Base-by-base conservation (phyloP, 2,113 vertebrate genomes). In the Rattus rattus region DNA sequence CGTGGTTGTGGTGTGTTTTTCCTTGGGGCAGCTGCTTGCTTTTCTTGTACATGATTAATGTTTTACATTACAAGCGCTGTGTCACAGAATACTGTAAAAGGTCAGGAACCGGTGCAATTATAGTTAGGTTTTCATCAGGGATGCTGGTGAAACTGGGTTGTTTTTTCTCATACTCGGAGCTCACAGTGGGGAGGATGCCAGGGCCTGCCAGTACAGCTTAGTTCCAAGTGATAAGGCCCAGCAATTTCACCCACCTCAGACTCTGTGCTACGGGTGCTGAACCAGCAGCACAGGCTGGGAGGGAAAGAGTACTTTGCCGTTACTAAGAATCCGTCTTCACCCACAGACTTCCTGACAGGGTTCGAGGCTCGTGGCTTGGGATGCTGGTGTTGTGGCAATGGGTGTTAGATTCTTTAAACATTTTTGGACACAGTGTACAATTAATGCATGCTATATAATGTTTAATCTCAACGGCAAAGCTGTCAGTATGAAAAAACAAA, bases 251-350 rank as follows among this genome's bases (percentile, higher is more conserved):
- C 47, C 39, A n/a, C 72, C 3, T 1, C 28, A 72, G 24, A 76
- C 47, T 65, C 59, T 92, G 75, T 28, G 1, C 73, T 49, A 0
- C 36, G 36, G 9, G 5, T 19, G 11, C 91, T 65, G n/a, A 52
- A 43, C 43, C 69, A 36, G 36, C 67, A 92, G 3, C 72, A 13
- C n/a, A 7, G 69, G 69, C 33, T 33, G 7, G 61, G 39, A 87
- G 54, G 65, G 61, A 83, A 17, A 33, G 33, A n/a, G 28, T 14
- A 28, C 43, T 70, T 69, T 39, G 28, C 28, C 26, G 1, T 54
- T 77, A 54, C 63, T 89, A 72, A 94, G 70, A 86, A 96, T 9
- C 49, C n/a, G 30, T 79, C 88, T 88, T 96, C 87, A 91, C 17
- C 56, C 72, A 43, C 10, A 7, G 36, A 47, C 63, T 90, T 89